These are phyloP conservation scores for Rissa tridactyla DNA, from an alignment of 2,113 vertebrate genomes.

Conservation along the genomic window DNA sequence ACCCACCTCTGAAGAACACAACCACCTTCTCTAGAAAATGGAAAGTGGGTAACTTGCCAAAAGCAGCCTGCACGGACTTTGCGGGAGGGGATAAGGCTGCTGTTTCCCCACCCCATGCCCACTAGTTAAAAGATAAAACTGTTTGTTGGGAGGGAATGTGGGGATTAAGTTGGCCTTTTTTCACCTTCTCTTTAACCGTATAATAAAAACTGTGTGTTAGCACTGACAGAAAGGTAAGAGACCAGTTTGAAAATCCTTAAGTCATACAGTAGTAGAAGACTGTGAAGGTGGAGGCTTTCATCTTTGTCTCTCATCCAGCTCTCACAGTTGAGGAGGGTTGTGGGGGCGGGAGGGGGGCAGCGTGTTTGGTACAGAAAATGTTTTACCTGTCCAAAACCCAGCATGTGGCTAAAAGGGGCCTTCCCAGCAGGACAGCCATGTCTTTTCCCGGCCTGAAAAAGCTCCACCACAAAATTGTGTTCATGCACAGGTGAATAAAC, in stretches of 20 bases:
- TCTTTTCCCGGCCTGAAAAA: not conserved
- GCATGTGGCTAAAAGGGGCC: not conserved
- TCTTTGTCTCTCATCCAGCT: not conserved
- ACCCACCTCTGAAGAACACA: constrained; percentile 77
- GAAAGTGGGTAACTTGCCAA: constrained; percentile 53
- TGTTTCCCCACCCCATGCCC: not conserved
- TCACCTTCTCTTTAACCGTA: not conserved
- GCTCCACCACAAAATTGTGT: not conserved
- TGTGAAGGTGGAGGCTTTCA: not conserved
- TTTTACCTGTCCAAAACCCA: not conserved
- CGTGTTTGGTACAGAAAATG: not conserved
- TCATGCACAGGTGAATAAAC: constrained; percentile 22
- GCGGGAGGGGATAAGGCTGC: not conserved
- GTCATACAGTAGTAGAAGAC: not conserved
- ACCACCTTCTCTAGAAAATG: not conserved
- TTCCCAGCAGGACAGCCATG: not conserved
- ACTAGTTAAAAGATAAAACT: not conserved
- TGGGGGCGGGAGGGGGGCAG: rapidly evolving
- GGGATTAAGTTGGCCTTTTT: not conserved
- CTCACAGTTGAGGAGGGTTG: not conserved
- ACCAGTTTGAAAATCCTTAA: not conserved
- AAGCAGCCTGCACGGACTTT: not conserved
- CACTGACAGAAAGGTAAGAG: not conserved
- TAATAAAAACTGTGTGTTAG: not conserved
- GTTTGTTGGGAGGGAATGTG: not conserved